Evolutionary conservation across 2,113 vertebrate genomes (phyloP), one percentile per base, ranked within the genome.

Genomic region (Gobio gobio): DNA sequence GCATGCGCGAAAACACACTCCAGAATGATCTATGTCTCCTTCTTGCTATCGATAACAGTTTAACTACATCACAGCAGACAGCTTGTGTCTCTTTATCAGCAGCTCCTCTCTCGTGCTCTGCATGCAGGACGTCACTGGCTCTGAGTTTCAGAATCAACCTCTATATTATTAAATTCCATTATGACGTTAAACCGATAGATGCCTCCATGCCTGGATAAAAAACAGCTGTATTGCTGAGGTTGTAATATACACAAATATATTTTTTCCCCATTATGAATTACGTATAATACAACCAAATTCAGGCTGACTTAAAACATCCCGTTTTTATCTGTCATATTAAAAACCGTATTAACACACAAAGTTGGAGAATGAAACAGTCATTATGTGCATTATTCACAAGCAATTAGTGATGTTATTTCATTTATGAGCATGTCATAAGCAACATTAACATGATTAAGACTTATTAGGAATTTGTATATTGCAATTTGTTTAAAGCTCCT

Each of bases 11-110:
- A 80, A 88, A 85, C 72, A 86, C 75, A 80, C 68, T 64, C 66
- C 82, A 72, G 59, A 76, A 86, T 88, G 79, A 89, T 89, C 87
- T 88, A 86, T 89, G 86, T 66, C 87, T 84, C 80, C 85, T 87
- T 66, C 86, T 64, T 33, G 84, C 88, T 86, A 87, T 89, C 81
- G 80, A 86, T 89, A 87, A 89, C 86, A 87, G 77, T 89, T 89
- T 82, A 87, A 86, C 84, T 84, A 78, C 84, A 89, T 86, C 82
- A 83, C 61, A 78, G 80, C 29, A 5, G 81, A 89, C 88, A 87
- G 83, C 79, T 83, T 78, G 36, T 72, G 56, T 84, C 85, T 86
- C 83, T 74, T 68, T 83, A 83, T 78, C 83, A 64, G 74, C 40
- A 66, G 49, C 68, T 81, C 73, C 45, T 81, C 78, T 82, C 56